Base-by-base conservation (phyloP, 2,888 invertebrate species). In the Elaeidobius kamerunicus region DNA sequence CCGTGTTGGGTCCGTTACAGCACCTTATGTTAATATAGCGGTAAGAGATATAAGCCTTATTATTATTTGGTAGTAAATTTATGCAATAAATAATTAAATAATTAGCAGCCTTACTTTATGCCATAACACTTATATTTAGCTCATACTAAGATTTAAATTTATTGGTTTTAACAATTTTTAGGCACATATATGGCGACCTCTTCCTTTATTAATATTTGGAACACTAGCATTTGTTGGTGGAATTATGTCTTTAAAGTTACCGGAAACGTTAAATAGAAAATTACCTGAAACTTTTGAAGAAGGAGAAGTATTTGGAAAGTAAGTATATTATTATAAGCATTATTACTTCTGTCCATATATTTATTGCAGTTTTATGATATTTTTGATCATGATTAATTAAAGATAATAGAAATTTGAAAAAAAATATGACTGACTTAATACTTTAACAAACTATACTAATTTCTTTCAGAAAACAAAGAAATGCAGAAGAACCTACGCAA, bases 231-330 rank as follows among this genome's bases (percentile, higher is more conserved):
- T 83, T n/a, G 57, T 74, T 18, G 80, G 80, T 6, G 83, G 83
- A 14, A 47, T 76, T 2, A 67, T 81, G 49, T 78, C 81, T 0
- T 68, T 84, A 23, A 67, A 81, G 19, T 71, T 85, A 38, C 85
- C 85, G 1, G 85, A 85, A 73, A 85, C 85, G 1, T 69, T 82
- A 41, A 81, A 83, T 59, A 78, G 77, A 63, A 78, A 79, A 56
- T 69, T 85, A 47, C 85, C 85, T 2, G 84, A 84, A 66, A 79
- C 83, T 1, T 79, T 84, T 55, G 78, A 78, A 63, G 84, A 84
- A 61, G 81, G 82, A 3, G 82, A 82, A 68, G 65, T 71, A 15
- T 83, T 83, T 67, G 81, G 81, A 73, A 77, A 73, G 81, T 81
- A 68, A 71, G 76, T 60, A 51, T 39, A 30, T 43, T 20, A 12